phyloP scores from a whole-genome alignment of 2,888 invertebrate genomes.

The Tetramorium bicarinatum region DNA sequence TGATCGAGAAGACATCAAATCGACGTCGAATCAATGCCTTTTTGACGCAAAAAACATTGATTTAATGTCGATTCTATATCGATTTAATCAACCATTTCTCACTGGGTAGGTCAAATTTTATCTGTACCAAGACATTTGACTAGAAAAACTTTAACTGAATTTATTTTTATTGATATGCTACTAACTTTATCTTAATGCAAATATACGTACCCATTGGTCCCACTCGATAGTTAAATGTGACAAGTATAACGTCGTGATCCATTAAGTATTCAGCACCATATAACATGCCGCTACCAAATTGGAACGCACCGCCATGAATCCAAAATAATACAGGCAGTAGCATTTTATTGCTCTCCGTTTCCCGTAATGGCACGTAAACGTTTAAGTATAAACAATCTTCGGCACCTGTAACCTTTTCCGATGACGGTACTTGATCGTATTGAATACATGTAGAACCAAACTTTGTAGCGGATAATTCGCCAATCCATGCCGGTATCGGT shows the following conservation, averaged over 20 bases:
- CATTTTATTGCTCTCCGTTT: constrained; percentile 29
- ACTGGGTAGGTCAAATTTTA: constrained; percentile 87
- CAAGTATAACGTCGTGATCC: constrained; percentile 89
- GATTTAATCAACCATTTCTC: no score
- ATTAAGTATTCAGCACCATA: constrained; percentile 89
- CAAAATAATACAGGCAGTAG: constrained; percentile 82
- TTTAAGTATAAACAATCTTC: constrained; percentile 84
- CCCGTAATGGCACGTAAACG: constrained; percentile 78
- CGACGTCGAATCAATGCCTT: no score
- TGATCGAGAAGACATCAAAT: no score
- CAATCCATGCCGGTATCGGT: constrained; percentile 76
- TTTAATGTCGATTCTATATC: no score
- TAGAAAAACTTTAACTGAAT: no score
- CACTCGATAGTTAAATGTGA: constrained; percentile 84
- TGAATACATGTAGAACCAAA: constrained; percentile 79
- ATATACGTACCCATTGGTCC: no score
- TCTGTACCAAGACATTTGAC: constrained; percentile 80
- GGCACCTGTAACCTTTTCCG: constrained; percentile 77
- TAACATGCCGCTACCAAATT: constrained; percentile 85
- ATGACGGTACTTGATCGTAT: constrained; percentile 73
- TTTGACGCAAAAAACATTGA: no score
- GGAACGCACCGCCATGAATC: constrained; percentile 86
- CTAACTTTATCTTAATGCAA: no score
- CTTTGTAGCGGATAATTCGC: constrained; percentile 81
- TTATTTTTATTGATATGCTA: no score